Conservation (phyloP, 1,140 invertebrate species). For the Calliphora vicina region DNA sequence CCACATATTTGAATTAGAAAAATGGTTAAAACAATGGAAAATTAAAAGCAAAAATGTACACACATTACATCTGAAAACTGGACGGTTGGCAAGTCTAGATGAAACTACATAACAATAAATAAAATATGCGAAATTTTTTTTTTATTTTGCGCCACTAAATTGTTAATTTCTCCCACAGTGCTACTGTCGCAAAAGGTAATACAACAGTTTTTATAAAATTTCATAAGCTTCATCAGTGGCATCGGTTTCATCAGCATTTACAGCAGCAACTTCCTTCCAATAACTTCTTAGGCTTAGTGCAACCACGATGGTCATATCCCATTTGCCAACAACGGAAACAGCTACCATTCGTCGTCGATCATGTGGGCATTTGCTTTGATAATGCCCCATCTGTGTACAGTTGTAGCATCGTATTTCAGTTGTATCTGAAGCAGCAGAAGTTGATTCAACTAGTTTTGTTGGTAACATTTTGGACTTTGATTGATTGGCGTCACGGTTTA, state of each 20-base stretch:
- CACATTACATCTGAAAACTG: too few relatives aligned
- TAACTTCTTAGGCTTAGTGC: not conserved
- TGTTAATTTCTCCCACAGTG: too few relatives aligned
- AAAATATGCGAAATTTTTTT: too few relatives aligned
- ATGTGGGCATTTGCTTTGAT: not conserved
- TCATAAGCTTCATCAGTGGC: not conserved
- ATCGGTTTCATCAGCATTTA: not conserved
- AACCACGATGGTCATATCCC: not conserved
- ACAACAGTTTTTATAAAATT: not conserved
- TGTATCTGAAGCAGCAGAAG: not conserved
- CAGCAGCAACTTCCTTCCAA: not conserved
- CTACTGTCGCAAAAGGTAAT: not conserved
- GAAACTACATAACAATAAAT: too few relatives aligned
- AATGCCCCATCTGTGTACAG: not conserved
- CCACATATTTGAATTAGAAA: too few relatives aligned
- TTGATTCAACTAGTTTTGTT: not conserved
- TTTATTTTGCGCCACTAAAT: too few relatives aligned
- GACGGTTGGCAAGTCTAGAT: too few relatives aligned
- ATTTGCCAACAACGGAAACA: not conserved
- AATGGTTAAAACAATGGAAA: too few relatives aligned
- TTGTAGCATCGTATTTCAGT: not conserved
- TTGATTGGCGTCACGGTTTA: not conserved
- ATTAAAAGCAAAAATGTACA: too few relatives aligned
- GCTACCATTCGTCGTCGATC: not conserved
- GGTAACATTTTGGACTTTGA: not conserved